Evolutionary conservation across 1,140 invertebrate species (phyloP).

Genomic region (Phthorimaea operculella): DNA sequence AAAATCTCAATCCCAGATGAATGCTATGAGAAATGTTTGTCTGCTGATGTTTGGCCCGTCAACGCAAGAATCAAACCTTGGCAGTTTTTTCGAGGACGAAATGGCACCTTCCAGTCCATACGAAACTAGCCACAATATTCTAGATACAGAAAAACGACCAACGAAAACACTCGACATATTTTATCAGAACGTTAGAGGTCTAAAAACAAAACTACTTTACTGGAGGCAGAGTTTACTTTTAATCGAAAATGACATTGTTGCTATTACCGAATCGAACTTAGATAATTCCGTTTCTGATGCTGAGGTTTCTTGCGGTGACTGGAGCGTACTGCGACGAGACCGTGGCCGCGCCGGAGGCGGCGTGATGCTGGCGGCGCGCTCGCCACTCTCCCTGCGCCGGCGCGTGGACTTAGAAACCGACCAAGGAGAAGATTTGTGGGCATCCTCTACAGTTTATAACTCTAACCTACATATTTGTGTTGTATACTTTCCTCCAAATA

Average conservation of each 20-base stretch:
- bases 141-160: background rate
- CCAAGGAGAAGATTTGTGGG: constrained; percentile 6
- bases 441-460: background rate
- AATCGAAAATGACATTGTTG: background rate
- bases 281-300: background rate
- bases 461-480: constrained; percentile 1
- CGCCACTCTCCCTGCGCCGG: background rate
- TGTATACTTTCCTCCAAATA: constrained; percentile 5
- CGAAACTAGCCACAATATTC: no score
- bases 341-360: background rate
- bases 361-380: no score
- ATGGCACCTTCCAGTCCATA: background rate
- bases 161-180: background rate
- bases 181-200: constrained; percentile 11
- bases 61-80: constrained; percentile 7
- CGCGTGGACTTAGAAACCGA: constrained; percentile 6
- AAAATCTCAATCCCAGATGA: constrained; percentile 1
- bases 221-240: constrained; percentile 3
- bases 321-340: constrained; percentile 3
- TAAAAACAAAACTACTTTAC: constrained; percentile 5
- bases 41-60: constrained; percentile 2
- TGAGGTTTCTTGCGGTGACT: constrained; percentile 5
- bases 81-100: constrained; percentile 5
- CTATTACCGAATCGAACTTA: constrained; percentile 5
- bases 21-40: constrained; percentile 6